A percentile compares a stretch with the other conserved stretches of the same genome.
phyloP scores from a whole-genome alignment of 2,113 vertebrate species.

The Rhineura floridana region DNA sequence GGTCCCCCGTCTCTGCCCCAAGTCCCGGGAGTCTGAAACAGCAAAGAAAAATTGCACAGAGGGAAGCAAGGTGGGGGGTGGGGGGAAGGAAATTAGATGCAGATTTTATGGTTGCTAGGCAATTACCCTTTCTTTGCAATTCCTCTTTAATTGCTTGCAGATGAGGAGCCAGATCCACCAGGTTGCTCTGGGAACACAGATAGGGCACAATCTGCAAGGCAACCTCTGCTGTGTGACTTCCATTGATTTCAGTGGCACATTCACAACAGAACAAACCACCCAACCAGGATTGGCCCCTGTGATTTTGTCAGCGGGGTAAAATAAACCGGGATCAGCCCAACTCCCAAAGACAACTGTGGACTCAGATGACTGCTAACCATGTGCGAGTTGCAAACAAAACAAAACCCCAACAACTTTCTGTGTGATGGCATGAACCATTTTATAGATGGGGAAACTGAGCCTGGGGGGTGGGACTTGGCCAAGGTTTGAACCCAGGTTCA shows the following conservation, averaged over 20 bases:
- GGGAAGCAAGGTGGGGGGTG: not conserved
- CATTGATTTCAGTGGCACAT: not conserved
- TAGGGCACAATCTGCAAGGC: not conserved
- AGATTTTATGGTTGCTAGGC: slow-evolving; percentile 30
- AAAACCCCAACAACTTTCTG: too few species aligned
- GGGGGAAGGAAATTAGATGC: slow-evolving; percentile 1
- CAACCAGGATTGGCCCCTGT: too few species aligned
- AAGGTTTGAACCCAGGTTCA: not conserved
- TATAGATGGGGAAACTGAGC: not conserved
- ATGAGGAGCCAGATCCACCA: not conserved
- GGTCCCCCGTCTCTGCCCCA: not conserved
- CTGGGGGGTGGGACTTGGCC: not conserved
- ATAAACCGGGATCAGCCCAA: not conserved
- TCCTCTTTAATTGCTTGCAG: slow-evolving; percentile 28
- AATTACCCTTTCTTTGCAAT: slow-evolving; percentile 1
- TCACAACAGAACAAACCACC: not conserved
- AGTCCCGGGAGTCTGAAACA: not conserved
- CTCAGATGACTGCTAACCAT: not conserved
- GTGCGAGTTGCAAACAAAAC: not conserved
- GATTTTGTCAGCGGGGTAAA: too few species aligned
- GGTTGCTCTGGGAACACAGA: not conserved
- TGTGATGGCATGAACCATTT: not conserved
- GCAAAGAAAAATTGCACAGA: not conserved
- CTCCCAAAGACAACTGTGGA: not conserved
- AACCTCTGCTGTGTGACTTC: not conserved